These are phyloP conservation scores for Agrotis ipsilon DNA, from an alignment of 2,888 invertebrate species.

Conservation along the genomic window DNA sequence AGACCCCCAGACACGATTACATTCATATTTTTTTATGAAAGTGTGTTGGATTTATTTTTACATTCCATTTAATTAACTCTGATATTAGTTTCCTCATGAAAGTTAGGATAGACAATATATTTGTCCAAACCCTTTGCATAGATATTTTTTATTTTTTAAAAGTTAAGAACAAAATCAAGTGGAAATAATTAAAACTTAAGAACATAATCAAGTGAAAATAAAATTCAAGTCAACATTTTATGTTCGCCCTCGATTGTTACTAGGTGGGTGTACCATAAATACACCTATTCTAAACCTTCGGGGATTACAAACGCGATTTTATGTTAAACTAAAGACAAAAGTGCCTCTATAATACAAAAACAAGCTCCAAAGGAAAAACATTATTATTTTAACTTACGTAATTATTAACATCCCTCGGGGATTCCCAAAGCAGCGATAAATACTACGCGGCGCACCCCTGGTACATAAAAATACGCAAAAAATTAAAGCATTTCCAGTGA, in stretches of 20 bases:
- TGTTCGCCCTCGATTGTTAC: too few relatives aligned
- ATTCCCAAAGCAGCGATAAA: constrained; percentile 28
- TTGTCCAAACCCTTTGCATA: not conserved
- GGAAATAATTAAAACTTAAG: not conserved
- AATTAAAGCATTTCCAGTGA: constrained; percentile 32
- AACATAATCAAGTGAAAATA: not conserved
- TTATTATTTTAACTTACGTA: constrained; percentile 14
- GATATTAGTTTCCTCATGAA: not conserved
- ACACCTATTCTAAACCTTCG: not conserved
- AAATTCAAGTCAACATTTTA: not conserved
- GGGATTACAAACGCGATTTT: not conserved
- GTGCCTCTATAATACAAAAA: not conserved
- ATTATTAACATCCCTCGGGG: constrained; percentile 20
- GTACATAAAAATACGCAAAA: constrained; percentile 21
- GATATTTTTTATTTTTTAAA: not conserved
- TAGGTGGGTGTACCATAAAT: not conserved
- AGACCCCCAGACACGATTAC: not conserved
- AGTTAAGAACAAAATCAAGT: not conserved
- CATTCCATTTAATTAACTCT: not conserved
- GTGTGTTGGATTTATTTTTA: not conserved
- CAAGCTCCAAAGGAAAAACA: not conserved
- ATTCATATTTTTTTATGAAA: not conserved
- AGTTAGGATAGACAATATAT: not conserved
- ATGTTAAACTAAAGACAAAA: not conserved
- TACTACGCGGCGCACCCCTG: constrained; percentile 27